Base-by-base conservation (phyloP, 1,140 invertebrate genomes). In the Linepithema humile region DNA sequence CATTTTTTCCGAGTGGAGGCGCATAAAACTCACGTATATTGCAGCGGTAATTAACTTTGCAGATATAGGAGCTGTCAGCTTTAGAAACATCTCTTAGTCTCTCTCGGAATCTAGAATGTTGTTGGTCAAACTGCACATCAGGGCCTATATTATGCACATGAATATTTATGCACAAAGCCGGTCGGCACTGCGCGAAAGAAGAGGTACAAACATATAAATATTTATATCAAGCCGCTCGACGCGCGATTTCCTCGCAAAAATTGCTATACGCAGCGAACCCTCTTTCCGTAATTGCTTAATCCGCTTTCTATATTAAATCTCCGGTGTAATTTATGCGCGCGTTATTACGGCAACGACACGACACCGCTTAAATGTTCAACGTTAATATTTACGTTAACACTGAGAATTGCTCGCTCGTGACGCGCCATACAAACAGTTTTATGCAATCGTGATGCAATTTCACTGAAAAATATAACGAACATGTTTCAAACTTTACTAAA, bases 181-280 rank as follows among this genome's bases (percentile, higher is more conserved):
- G 64, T 77, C 74, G n/a, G 74, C 59, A 50, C 59, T 20, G 64
- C 10, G 75, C 64, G 64, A 48, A 69, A 82, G 80, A 82, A 82
- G 45, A 73, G 80, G 69, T 70, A 80, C 75, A 80, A 80, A 80
- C 64, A 55, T 40, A 80, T 80, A 80, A 80, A 80, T 80, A 80
- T 80, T 80, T 80, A 80, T 80, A 80, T 80, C 75, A 80, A 43
- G 48, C 75, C 64, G 75, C 75, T 55, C 75, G 75, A 78, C 75
- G 75, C 75, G 75, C 64, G 75, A 80, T 80, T 80, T 80, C 75
- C 64, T 80, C 75, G 75, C 75, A 70, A 80, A 80, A 80, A 80
- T 80, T 70, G 64, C 75, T 80, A 57, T 70, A 80, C 64, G 75
- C 48, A 64, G 62, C 64, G 75, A 64, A 69, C 65, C 35, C 48